A percentile compares a stretch with the other conserved stretches of the same genome.
phyloP scores from a whole-genome alignment of 2,797 vertebrate species.

The Gallinago stenura region DNA sequence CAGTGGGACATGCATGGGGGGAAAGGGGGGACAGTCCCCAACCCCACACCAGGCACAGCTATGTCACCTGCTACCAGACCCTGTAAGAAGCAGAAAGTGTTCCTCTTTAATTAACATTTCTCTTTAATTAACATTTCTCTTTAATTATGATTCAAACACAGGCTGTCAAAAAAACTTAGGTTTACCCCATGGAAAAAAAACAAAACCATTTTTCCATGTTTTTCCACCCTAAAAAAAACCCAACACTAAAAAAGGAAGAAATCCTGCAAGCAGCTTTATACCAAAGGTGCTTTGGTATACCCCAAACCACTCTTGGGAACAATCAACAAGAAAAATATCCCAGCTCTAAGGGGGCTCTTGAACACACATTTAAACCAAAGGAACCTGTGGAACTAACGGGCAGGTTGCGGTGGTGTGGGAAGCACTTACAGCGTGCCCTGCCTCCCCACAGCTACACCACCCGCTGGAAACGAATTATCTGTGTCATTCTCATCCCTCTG shows the following conservation, averaged over 20 bases:
- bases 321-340: not conserved
- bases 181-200: too few relatives aligned
- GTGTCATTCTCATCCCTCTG: fast-evolving
- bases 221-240: not conserved
- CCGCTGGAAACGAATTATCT: not conserved
- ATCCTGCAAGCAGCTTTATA: not conserved
- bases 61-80: fast-evolving
- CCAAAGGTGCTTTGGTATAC: too few relatives aligned
- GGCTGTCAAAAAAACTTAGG: not conserved
- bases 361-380: not conserved
- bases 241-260: not conserved
- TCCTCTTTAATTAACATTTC: not conserved
- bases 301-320: not conserved
- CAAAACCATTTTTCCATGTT: fast-evolving
- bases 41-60: not conserved
- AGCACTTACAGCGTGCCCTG: not conserved
- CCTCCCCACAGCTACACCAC: not conserved
- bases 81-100: not conserved
- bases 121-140: not conserved
- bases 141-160: not conserved
- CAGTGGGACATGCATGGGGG: fast-evolving
- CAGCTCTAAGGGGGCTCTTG: not conserved
- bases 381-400: not conserved
- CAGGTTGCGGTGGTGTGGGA: not conserved
- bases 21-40: not conserved